Percentiles rank a stretch among this genome's conserved stretches.
phyloP scores from a whole-genome alignment of 2,113 vertebrate genomes.

The Callopanchax toddi region DNA sequence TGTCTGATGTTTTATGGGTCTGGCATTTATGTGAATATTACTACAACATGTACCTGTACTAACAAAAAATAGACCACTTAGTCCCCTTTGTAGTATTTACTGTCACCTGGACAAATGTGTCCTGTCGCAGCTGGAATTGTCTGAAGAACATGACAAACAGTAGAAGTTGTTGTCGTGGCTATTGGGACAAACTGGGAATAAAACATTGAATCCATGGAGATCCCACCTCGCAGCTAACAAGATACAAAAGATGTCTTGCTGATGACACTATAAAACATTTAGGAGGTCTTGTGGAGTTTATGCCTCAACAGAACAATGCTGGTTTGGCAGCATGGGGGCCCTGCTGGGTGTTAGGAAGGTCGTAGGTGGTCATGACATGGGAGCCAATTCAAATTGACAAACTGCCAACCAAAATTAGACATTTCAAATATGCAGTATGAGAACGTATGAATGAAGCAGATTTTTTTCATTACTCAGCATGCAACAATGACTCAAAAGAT shows the following conservation, averaged over 20 bases:
- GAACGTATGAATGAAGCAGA: background rate
- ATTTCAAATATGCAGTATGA: background rate
- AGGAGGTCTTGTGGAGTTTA: no score
- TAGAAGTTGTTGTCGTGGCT: background rate
- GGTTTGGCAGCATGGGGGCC: background rate
- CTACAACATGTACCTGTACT: background rate
- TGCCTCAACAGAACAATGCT: background rate
- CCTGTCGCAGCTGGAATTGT: background rate
- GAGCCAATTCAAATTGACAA: conserved; percentile 1
- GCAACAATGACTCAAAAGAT: conserved; percentile 19
- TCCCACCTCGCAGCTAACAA: background rate
- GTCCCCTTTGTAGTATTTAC: background rate
- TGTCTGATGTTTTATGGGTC: background rate
- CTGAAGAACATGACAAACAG: background rate
- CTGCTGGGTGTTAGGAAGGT: no score
- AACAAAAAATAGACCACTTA: background rate
- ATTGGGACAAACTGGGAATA: background rate
- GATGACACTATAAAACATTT: background rate
- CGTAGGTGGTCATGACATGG: no score
- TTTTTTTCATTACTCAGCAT: conserved; percentile 3
- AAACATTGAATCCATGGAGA: background rate
- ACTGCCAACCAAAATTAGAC: background rate
- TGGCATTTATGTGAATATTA: background rate
- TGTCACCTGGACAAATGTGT: background rate
- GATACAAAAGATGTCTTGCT: background rate